Conservation (phyloP, 2,888 invertebrate genomes). For the Bimastos eiseni region DNA sequence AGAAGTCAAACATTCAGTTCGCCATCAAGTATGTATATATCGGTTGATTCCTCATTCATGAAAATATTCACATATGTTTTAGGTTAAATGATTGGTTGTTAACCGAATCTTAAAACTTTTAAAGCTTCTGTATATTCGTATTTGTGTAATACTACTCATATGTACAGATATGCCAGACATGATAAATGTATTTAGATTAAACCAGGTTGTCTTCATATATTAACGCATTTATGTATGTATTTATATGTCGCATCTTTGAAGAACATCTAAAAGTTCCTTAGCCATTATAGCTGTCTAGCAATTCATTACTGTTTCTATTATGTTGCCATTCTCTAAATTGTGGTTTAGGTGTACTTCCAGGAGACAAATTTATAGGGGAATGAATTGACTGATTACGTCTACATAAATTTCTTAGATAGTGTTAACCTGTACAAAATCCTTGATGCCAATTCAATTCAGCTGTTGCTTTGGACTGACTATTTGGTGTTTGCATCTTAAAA, state of each 20-base stretch:
- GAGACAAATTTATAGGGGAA: too few relatives aligned
- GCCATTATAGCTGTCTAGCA: neutral
- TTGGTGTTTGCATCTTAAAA: too few relatives aligned
- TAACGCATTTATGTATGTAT: neutral
- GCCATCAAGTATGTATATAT: constrained; percentile 35
- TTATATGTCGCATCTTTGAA: neutral
- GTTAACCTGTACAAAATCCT: too few relatives aligned
- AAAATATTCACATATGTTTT: neutral
- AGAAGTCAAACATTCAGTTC: constrained; percentile 31
- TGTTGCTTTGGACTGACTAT: too few relatives aligned
- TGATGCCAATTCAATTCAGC: too few relatives aligned
- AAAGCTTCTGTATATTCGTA: too few relatives aligned
- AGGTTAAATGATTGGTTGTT: neutral
- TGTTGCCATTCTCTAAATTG: neutral
- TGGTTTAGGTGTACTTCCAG: neutral
- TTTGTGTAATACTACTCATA: neutral
- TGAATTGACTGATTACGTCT: too few relatives aligned
- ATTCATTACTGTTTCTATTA: neutral
- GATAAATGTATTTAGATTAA: too few relatives aligned
- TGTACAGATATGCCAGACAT: neutral
- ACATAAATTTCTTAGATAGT: too few relatives aligned
- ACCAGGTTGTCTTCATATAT: too few relatives aligned
- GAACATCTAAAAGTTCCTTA: neutral
- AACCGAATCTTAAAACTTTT: too few relatives aligned
- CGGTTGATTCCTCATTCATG: neutral